These are phyloP conservation scores for Colletes collaris DNA, from an alignment of 2,888 invertebrate species.

Conservation along the genomic window DNA sequence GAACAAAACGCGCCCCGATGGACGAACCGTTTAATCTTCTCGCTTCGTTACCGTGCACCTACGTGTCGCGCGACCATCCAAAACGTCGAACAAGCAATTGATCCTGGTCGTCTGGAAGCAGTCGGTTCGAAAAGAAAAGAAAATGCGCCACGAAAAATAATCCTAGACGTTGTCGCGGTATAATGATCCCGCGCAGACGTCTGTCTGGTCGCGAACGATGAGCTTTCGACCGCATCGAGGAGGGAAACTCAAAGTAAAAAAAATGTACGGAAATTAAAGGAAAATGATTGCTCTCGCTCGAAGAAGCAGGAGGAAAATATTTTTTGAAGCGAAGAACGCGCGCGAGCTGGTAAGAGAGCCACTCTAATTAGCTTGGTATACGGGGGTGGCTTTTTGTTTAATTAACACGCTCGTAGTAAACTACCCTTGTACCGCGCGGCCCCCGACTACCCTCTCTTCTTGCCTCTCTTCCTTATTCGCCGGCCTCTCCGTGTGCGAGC, in stretches of 20 bases:
- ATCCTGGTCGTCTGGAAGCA: too few species aligned
- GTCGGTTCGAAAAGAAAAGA: too few species aligned
- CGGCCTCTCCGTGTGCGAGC: slow-evolving; percentile 17
- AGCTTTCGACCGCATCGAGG: slow-evolving; percentile 22
- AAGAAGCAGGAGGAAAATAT: slow-evolving; percentile 64
- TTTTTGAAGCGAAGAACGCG: slow-evolving; percentile 66
- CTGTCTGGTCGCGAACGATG: slow-evolving; percentile 1
- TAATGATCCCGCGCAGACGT: slow-evolving; percentile 13
- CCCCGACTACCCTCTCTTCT: slow-evolving; percentile 28
- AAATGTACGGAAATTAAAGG: slow-evolving; percentile 29
- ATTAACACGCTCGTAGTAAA: slow-evolving; percentile 76
- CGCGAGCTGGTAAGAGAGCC: slow-evolving; percentile 57
- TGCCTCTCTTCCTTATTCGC: slow-evolving; percentile 12
- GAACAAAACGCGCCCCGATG: slow-evolving; percentile 58
- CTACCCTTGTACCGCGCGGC: slow-evolving; percentile 52
- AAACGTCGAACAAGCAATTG: neutral
- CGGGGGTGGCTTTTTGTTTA: slow-evolving; percentile 77
- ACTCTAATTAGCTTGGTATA: slow-evolving; percentile 77
- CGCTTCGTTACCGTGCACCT: neutral
- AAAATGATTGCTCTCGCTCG: slow-evolving; percentile 48
- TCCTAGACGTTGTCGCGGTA: neutral
- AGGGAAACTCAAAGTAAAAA: slow-evolving; percentile 12
- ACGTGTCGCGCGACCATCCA: slow-evolving; percentile 22
- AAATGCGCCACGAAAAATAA: too few species aligned
- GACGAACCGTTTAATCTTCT: slow-evolving; percentile 37